phyloP scores from a whole-genome alignment of 2,113 vertebrate species.

The Aramus guarauna region DNA sequence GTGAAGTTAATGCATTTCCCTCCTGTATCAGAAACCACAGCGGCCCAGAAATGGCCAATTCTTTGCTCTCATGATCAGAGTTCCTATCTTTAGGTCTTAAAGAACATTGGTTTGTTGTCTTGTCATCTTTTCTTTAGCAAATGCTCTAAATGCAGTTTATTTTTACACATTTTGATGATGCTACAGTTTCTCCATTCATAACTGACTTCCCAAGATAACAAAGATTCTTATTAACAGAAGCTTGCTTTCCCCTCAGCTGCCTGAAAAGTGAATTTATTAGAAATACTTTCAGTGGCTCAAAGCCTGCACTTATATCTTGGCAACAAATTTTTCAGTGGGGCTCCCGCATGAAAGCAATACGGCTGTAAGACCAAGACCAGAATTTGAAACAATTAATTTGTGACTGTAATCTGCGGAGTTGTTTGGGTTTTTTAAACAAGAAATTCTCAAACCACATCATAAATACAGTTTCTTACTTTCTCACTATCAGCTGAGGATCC shows the following conservation, averaged over 20 bases:
- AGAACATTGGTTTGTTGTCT: neutral
- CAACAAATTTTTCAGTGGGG: neutral
- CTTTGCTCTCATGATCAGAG: neutral
- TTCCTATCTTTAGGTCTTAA: neutral
- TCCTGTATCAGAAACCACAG: neutral
- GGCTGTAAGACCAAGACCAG: neutral
- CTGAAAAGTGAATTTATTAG: neutral
- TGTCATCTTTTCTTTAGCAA: neutral
- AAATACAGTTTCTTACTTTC: neutral
- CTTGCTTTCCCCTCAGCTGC: neutral
- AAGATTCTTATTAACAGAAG: neutral
- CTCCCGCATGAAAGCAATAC: neutral
- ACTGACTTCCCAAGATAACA: neutral
- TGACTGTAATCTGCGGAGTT: rapidly evolving
- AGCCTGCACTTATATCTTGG: neutral
- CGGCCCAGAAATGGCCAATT: neutral
- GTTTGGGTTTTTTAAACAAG: neutral
- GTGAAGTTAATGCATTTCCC: neutral
- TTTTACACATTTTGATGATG: neutral
- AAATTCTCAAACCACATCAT: neutral
- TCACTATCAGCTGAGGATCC: neutral
- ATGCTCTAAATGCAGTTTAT: neutral
- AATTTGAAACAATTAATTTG: neutral
- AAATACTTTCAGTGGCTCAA: neutral
- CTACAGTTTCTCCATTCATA: neutral